phyloP scores from a whole-genome alignment of 2,113 vertebrate species.

The Urocynchramus pylzowi region DNA sequence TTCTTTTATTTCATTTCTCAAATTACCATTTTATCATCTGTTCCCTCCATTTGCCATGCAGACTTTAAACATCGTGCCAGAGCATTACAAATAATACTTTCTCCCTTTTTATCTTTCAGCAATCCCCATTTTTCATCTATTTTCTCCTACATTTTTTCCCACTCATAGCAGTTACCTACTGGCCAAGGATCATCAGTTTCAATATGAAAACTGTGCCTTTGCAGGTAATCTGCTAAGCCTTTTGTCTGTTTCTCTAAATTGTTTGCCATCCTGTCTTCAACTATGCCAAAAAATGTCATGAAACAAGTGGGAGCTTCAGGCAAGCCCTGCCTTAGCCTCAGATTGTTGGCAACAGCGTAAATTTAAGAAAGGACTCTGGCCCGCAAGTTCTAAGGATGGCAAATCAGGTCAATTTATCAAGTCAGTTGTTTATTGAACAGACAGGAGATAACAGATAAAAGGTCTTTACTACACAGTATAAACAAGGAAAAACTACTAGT shows the following conservation, averaged over 20 bases:
- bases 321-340: neutral
- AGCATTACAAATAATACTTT: neutral
- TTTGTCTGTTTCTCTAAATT: neutral
- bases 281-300: neutral
- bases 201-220: neutral
- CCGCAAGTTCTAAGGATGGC: neutral
- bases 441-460: neutral
- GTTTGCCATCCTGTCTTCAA: neutral
- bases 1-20: neutral
- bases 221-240: neutral
- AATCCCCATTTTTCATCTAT: neutral
- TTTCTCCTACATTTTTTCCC: neutral
- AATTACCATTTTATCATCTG: neutral
- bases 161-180: conserved; percentile 55
- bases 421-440: neutral
- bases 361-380: neutral
- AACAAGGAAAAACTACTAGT: neutral
- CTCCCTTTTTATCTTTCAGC: neutral
- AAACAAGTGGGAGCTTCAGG: neutral
- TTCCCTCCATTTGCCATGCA: neutral
- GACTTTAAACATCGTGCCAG: neutral
- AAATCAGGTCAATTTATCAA: neutral
- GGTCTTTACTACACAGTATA: neutral
- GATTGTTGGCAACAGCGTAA: neutral
- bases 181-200: neutral